Conservation (phyloP, 1,140 invertebrate species). For the Micrasema longulum region DNA sequence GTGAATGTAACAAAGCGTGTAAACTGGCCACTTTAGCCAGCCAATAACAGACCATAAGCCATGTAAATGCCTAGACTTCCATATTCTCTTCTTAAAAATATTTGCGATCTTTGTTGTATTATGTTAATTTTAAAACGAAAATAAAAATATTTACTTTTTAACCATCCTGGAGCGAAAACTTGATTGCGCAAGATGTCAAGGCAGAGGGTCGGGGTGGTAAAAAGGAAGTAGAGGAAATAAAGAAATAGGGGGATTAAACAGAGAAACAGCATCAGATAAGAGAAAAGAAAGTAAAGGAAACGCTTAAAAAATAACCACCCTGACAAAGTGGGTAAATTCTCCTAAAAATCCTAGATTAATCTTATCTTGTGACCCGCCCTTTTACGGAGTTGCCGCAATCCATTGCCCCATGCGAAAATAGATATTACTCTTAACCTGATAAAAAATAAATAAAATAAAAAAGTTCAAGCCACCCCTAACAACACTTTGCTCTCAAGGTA, state of each 20-base stretch:
- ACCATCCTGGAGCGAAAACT: constrained; percentile 37
- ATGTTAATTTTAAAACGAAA: too few species aligned
- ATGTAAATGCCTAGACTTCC: too few species aligned
- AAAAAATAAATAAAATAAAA: constrained; percentile 23
- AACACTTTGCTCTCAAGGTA: constrained; percentile 28
- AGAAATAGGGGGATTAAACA: constrained; percentile 51
- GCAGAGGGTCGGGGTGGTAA: background rate
- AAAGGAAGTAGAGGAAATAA: constrained; percentile 36
- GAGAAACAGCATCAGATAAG: constrained; percentile 46
- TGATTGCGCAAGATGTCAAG: constrained; percentile 47
- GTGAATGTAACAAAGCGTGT: too few species aligned
- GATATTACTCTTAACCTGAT: constrained; percentile 15
- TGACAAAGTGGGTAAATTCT: constrained; percentile 46
- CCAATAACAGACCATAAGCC: too few species aligned
- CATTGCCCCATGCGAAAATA: constrained; percentile 34
- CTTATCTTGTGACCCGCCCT: constrained; percentile 49
- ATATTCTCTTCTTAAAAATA: too few species aligned
- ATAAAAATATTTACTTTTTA: constrained; percentile 22
- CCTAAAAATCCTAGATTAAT: constrained; percentile 46
- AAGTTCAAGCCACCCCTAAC: constrained; percentile 19
- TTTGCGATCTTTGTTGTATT: too few species aligned
- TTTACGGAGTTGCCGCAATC: constrained; percentile 40
- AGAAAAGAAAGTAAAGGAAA: constrained; percentile 46
- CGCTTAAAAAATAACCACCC: constrained; percentile 44
- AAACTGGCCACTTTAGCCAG: too few species aligned